A percentile compares a stretch with the other conserved stretches of the same genome.
Evolutionary conservation across 1,140 invertebrate species (phyloP).

Genomic region (Pseudomyrmex cubaensis): DNA sequence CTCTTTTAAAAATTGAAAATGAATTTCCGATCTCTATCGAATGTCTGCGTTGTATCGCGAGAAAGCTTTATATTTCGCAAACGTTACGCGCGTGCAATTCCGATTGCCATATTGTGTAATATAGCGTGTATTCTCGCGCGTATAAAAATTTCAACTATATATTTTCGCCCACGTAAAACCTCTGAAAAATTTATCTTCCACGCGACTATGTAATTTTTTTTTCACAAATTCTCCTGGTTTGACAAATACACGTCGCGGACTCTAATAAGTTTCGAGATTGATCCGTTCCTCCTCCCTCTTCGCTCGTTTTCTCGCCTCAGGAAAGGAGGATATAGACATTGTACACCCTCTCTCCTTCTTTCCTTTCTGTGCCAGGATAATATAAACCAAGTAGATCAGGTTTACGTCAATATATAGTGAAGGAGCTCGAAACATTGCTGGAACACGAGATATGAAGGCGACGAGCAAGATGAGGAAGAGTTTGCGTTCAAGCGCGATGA

Average conservation of each 20-base stretch:
- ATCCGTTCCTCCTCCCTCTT: neutral
- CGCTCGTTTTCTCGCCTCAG: constrained; percentile 13
- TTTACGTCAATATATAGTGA: constrained; percentile 59
- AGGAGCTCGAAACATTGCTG: constrained; percentile 48
- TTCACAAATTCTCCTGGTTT: constrained; percentile 5
- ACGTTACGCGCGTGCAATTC: no score
- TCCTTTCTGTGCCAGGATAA: constrained; percentile 59
- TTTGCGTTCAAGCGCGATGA: constrained; percentile 78
- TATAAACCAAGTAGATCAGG: constrained; percentile 67
- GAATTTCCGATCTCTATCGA: no score
- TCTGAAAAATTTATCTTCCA: neutral
- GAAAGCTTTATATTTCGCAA: no score
- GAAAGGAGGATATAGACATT: constrained; percentile 15
- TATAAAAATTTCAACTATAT: no score
- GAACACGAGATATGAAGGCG: constrained; percentile 62
- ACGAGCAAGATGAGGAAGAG: constrained; percentile 66
- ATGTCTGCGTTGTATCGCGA: no score
- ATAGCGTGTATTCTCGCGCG: no score
- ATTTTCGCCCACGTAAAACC: no score
- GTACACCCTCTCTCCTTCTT: neutral
- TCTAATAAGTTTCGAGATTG: constrained; percentile 19
- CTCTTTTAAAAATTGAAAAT: neutral
- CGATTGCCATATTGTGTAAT: no score
- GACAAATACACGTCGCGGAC: constrained; percentile 18
- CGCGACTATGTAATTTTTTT: neutral